These are phyloP conservation scores for Acanthisitta chloris DNA, from an alignment of 2,113 vertebrate species.

Conservation along the genomic window DNA sequence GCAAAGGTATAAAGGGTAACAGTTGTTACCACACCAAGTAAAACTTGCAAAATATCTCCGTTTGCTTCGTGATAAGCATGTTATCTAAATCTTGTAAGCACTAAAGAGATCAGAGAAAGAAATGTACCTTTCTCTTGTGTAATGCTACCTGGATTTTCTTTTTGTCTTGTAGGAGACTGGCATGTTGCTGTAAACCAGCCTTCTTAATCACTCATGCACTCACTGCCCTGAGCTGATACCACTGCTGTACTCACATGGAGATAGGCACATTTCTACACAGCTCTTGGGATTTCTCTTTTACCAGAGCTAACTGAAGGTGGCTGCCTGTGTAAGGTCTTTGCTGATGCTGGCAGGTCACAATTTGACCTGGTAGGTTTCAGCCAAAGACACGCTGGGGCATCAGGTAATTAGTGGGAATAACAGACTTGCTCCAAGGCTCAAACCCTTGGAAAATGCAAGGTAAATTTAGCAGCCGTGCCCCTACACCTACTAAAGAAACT, in stretches of 20 bases:
- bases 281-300: not conserved
- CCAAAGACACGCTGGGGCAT: not conserved
- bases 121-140: conserved; percentile 66
- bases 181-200: not conserved
- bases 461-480: not conserved
- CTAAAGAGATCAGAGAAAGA: conserved; percentile 61
- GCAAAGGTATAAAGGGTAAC: conserved; percentile 52
- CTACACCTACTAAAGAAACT: not conserved
- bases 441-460: not conserved
- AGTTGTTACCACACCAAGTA: conserved; percentile 52
- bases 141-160: conserved; percentile 56
- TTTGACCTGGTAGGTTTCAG: not conserved
- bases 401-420: not conserved
- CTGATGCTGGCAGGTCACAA: not conserved
- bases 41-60: conserved; percentile 53
- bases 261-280: not conserved
- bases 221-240: not conserved
- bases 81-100: conserved; percentile 57
- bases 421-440: not conserved
- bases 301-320: not conserved
- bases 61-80: conserved; percentile 45
- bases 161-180: not conserved
- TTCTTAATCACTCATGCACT: not conserved
- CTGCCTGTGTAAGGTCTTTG: not conserved
- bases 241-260: not conserved